Conservation (phyloP, 2,888 invertebrate genomes). For the Drosophila kambysellisi region DNA sequence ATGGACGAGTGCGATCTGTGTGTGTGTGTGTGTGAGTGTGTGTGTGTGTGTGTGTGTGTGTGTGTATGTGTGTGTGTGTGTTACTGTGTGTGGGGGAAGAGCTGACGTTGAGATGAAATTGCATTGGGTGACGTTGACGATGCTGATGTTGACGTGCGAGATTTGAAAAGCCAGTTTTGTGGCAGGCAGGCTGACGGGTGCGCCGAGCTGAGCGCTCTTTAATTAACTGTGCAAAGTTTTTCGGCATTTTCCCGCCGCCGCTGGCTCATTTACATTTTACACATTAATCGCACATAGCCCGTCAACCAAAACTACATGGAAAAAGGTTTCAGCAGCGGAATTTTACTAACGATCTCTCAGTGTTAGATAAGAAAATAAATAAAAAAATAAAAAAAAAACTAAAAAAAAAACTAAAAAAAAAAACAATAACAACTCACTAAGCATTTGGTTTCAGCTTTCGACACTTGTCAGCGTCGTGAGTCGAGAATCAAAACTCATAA, state of each 20-base stretch:
- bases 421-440: neutral
- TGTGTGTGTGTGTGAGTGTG: neutral
- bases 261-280: conserved; percentile 35
- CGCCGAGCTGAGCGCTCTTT: conserved; percentile 37
- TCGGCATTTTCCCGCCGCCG: conserved; percentile 28
- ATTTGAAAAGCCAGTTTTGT: conserved; percentile 5
- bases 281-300: conserved; percentile 8
- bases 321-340: conserved; percentile 20
- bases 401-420: neutral
- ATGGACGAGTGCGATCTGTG: conserved; percentile 19
- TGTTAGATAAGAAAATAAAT: conserved; percentile 5
- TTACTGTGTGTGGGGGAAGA: neutral
- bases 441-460: conserved; percentile 35
- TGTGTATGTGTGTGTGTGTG: neutral
- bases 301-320: neutral
- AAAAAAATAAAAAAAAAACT: neutral
- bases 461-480: conserved; percentile 41
- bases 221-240: conserved; percentile 45
- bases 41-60: neutral
- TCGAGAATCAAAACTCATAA: conserved; percentile 46
- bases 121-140: conserved; percentile 41
- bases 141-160: conserved; percentile 15
- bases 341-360: conserved; percentile 19
- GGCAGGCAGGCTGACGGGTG: conserved; percentile 26
- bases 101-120: conserved; percentile 33